phyloP scores from a whole-genome alignment of 2,113 vertebrate species.

The Stegostoma tigrinum region DNA sequence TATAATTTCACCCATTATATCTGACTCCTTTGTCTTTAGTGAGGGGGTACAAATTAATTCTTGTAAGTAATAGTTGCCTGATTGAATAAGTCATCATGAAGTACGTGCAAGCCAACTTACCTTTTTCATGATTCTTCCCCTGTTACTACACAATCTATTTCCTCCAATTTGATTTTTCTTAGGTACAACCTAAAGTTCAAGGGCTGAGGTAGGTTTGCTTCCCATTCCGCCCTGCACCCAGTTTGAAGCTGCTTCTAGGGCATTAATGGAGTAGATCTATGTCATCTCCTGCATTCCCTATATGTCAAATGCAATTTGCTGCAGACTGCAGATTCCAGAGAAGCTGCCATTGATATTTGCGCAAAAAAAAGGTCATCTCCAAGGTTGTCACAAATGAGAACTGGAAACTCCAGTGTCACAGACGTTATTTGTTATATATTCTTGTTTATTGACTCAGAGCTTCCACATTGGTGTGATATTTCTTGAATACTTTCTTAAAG shows the following conservation, averaged over 20 bases:
- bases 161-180: background rate
- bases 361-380: background rate
- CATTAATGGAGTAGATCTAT: background rate
- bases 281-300: background rate
- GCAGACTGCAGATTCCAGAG: background rate
- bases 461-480: too few species aligned
- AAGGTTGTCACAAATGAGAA: background rate
- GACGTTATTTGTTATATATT: too few species aligned
- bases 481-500: too few species aligned
- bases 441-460: too few species aligned
- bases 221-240: background rate
- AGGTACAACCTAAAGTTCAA: background rate
- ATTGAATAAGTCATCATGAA: background rate
- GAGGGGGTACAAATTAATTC: too few species aligned
- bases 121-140: background rate
- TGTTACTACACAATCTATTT: background rate
- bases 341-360: background rate
- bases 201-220: too few species aligned
- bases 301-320: too few species aligned
- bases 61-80: background rate
- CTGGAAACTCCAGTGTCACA: too few species aligned
- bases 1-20: background rate
- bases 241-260: background rate
- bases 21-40: background rate
- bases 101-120: background rate